Evolutionary conservation across 2,797 vertebrate genomes (phyloP), one percentile per base, ranked within the genome.

Genomic region (Xenopus petersii): DNA sequence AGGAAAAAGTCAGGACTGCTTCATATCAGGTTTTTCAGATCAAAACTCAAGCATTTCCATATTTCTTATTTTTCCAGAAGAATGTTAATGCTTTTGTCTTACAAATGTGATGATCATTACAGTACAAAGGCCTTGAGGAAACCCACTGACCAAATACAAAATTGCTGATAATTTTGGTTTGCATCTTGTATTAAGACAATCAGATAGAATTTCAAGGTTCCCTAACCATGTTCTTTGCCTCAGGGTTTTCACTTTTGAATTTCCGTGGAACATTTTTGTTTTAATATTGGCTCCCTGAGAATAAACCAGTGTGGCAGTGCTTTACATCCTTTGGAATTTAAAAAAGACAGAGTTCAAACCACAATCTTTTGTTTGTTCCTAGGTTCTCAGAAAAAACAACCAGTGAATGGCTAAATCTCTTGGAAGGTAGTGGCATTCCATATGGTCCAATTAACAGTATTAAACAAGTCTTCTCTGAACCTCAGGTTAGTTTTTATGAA

Each of bases 371-470:
- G 58, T 88, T 76, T 89, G 56, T 82, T 83, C 60, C 47, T 83
- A 99, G 96, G 86, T 94, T 98, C 83, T 85, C 88, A 64, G 89
- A 95, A 87, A 87, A 94, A 88, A 82, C 15, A 1, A 98, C 95
- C 0, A 56, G 73, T 0, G 90, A 94, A 80, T 99, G 96, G 97
- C 84, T 98, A 80, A 81, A 78, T 79, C 88, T 88, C 75, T 98
- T 98, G 81, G 92, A 95, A 85, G 95, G 93, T 26, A 94, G 93
- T 42, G 91, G 93, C 15, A 90, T 98, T 85, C 94, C 96, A 0
- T 94, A 94, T 1, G 96, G 96, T 64, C 94, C 94, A 71, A 97
- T 99, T 91, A 98, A 98, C 88, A 95, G 79, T 78, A 94, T 99
- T 82, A 90, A 93, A 84, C 89, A 94, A 83, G 94, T 95, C 5